phyloP scores from a whole-genome alignment of 2,113 vertebrate species.

The Actenoides lindsayi region DNA sequence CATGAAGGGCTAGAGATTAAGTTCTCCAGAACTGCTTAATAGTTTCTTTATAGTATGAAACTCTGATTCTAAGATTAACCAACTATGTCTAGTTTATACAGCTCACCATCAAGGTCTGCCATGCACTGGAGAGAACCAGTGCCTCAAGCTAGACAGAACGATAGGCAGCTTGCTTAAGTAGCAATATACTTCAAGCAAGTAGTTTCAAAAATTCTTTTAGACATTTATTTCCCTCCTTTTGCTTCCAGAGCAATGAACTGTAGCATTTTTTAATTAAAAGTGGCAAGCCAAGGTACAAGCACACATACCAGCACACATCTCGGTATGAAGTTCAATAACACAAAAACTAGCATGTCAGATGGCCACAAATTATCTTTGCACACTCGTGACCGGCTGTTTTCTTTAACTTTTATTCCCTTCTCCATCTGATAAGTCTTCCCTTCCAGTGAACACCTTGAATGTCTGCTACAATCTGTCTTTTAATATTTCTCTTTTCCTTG shows the following conservation, averaged over 20 bases:
- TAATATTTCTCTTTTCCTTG: not conserved
- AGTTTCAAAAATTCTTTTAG: constrained; percentile 47
- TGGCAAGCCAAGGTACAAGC: not conserved
- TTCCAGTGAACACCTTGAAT: not conserved
- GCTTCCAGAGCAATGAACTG: constrained; percentile 56
- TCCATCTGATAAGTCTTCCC: not conserved
- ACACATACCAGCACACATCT: constrained; percentile 17
- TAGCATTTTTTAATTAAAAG: constrained; percentile 46
- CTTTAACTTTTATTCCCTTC: not conserved
- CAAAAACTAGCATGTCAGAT: not conserved
- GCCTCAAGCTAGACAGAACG: not conserved
- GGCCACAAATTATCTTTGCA: not conserved
- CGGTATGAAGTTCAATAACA: not conserved
- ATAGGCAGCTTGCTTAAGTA: not conserved
- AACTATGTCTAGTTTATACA: not conserved
- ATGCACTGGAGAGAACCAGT: constrained; percentile 45
- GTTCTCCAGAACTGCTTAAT: not conserved
- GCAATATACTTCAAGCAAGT: not conserved
- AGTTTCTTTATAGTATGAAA: not conserved
- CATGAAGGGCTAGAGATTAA: not conserved
- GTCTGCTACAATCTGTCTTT: not conserved
- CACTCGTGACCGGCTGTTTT: not conserved
- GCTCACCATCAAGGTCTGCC: not conserved
- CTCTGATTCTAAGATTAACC: not conserved
- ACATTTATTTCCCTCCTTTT: constrained; percentile 35